Conservation (phyloP, 2,113 vertebrate species). For the Thunnus thynnus region DNA sequence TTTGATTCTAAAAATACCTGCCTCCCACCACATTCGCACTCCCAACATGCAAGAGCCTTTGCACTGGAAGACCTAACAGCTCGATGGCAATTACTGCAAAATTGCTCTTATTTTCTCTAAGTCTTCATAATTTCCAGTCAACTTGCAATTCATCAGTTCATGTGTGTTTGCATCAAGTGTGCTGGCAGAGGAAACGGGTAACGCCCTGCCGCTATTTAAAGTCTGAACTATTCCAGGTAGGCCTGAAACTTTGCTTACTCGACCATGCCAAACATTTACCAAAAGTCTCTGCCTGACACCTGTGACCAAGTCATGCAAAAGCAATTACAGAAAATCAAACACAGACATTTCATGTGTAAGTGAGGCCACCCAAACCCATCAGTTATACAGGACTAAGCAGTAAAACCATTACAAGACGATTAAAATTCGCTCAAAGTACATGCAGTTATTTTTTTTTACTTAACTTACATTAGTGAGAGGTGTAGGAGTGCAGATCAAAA, state of each 20-base stretch:
- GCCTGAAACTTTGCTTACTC: conserved; percentile 68
- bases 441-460: conserved; percentile 36
- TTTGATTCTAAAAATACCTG: conserved; percentile 82
- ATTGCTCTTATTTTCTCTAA: conserved; percentile 78
- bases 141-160: conserved; percentile 81
- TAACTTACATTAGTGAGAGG: conserved; percentile 34
- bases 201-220: conserved; percentile 81
- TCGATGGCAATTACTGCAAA: conserved; percentile 81
- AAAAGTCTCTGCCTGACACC: conserved; percentile 79
- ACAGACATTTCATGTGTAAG: conserved; percentile 63
- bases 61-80: conserved; percentile 68
- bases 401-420: conserved; percentile 70
- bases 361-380: conserved; percentile 69
- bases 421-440: conserved; percentile 64
- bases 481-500: conserved; percentile 10
- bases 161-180: conserved; percentile 76
- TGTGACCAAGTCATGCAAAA: conserved; percentile 76
- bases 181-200: conserved; percentile 70
- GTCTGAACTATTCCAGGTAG: conserved; percentile 81
- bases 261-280: conserved; percentile 78
- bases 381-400: conserved; percentile 45
- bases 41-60: conserved; percentile 66
- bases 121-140: conserved; percentile 86
- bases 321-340: conserved; percentile 73
- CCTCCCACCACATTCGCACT: conserved; percentile 74